phyloP scores from a whole-genome alignment of 2,113 vertebrate genomes.

The Microtus ochrogaster region DNA sequence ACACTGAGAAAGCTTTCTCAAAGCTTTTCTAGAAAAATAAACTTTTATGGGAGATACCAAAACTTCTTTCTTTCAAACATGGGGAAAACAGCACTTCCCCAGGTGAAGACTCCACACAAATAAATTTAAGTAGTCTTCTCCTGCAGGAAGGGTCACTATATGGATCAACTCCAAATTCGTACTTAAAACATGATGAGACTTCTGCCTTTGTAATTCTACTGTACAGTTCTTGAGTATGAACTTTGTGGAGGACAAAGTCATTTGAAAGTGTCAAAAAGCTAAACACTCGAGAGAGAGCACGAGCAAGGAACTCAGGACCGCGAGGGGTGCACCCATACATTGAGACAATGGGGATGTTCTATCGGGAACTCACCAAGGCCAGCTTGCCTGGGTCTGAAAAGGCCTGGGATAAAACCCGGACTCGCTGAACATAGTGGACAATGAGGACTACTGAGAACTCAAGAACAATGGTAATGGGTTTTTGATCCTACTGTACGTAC shows the following conservation, averaged over 20 bases:
- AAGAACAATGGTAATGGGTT: no score
- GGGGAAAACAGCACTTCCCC: neutral
- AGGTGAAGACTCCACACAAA: conserved; percentile 1
- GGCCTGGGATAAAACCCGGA: no score
- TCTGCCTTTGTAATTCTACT: neutral
- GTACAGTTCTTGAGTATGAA: neutral
- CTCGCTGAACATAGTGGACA: no score
- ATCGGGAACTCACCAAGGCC: no score
- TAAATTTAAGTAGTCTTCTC: neutral
- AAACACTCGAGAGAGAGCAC: neutral
- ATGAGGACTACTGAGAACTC: no score
- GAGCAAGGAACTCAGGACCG: no score
- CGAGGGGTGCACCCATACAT: no score
- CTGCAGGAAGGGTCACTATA: neutral
- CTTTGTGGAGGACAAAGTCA: no score
- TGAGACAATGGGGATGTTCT: no score
- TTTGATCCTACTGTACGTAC: no score
- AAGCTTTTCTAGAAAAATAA: conserved; percentile 52
- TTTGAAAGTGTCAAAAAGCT: neutral
- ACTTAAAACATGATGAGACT: neutral
- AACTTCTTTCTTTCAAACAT: neutral
- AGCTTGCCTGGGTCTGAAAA: no score
- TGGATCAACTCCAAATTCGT: neutral
- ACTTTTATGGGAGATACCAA: conserved; percentile 3
- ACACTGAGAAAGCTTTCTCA: neutral